phyloP scores from a whole-genome alignment of 2,797 vertebrate genomes.

The Acanthurus tractus region DNA sequence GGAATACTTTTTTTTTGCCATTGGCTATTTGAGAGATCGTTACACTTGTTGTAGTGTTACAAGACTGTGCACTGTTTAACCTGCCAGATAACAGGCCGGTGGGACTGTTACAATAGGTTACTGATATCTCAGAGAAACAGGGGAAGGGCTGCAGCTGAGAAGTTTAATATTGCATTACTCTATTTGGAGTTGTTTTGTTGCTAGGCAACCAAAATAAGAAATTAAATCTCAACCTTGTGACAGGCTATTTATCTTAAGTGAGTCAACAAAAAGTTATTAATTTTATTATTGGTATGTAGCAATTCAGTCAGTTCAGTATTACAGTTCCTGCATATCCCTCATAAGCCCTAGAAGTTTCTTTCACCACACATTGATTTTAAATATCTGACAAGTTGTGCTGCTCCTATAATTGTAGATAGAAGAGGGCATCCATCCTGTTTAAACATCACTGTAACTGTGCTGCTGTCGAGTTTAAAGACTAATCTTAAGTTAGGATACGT shows the following conservation, averaged over 20 bases:
- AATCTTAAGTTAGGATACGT: neutral
- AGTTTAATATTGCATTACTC: neutral
- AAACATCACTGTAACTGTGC: neutral
- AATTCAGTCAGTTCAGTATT: neutral
- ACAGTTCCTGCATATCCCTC: neutral
- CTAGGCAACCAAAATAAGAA: slow-evolving; percentile 3
- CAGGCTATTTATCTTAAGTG: neutral
- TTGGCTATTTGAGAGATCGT: neutral
- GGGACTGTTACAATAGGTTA: neutral
- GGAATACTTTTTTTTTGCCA: neutral
- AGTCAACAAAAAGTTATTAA: neutral
- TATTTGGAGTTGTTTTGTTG: neutral
- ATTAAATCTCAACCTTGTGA: neutral
- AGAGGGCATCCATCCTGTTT: neutral
- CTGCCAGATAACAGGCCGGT: neutral
- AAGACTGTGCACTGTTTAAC: neutral
- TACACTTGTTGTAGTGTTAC: neutral
- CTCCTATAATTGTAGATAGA: neutral
- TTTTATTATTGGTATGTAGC: neutral
- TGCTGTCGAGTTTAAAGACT: neutral
- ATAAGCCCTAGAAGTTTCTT: neutral
- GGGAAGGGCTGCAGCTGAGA: neutral
- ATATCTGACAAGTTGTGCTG: neutral
- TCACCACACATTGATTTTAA: neutral
- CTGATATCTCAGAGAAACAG: slow-evolving; percentile 2